phyloP scores from a whole-genome alignment of 2,113 vertebrate genomes.

The Typhlomys cinereus region DNA sequence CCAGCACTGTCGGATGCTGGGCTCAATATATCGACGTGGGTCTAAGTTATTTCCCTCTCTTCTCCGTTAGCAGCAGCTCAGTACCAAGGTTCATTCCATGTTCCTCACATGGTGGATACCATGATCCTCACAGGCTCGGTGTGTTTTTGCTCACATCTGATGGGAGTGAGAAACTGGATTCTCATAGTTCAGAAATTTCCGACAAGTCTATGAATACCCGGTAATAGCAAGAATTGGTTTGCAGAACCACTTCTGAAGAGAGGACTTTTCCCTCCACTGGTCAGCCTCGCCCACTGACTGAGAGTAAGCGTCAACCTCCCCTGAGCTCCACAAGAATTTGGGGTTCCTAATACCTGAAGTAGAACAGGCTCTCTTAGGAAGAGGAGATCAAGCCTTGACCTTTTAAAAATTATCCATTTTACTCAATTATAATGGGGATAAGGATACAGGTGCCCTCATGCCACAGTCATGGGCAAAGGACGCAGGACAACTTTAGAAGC shows the following conservation, averaged over 20 bases:
- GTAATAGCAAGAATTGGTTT: neutral
- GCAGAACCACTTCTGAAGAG: neutral
- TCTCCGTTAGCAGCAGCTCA: neutral
- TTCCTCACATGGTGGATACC: neutral
- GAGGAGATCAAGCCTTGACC: too few species aligned
- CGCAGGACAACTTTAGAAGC: too few species aligned
- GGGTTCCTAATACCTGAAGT: neutral
- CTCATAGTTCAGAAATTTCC: neutral
- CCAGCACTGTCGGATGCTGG: neutral
- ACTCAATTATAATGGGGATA: too few species aligned
- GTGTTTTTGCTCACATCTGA: neutral
- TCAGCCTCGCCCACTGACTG: neutral
- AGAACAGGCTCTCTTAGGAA: neutral
- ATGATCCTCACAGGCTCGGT: neutral
- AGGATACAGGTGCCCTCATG: too few species aligned
- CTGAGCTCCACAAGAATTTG: neutral
- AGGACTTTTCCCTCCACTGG: neutral
- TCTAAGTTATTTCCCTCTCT: neutral
- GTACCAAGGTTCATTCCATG: accelerated
- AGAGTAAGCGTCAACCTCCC: neutral
- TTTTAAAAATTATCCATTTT: too few species aligned
- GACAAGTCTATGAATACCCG: neutral
- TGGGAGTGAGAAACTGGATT: neutral
- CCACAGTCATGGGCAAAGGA: too few species aligned
- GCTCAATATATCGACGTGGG: accelerated